Evolutionary conservation across 2,113 vertebrate species (phyloP).

Genomic region (Brienomyrus brachyistius): DNA sequence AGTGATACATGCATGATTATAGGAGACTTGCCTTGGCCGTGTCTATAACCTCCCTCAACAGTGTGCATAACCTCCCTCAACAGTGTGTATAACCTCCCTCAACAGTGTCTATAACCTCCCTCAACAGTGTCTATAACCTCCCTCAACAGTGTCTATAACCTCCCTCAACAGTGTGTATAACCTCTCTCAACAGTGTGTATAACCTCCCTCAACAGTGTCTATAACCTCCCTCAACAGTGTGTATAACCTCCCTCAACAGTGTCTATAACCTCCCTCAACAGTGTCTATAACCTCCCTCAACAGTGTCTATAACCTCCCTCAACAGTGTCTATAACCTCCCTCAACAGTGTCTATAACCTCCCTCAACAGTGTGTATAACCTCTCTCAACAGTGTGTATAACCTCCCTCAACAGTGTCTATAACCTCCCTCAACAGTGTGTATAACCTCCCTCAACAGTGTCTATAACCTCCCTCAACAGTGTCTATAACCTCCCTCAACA

Average conservation of each 20-base stretch:
- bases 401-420: no score
- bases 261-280: not conserved
- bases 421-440: not conserved
- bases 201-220: no score
- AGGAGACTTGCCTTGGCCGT: not conserved
- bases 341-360: no score
- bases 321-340: not conserved
- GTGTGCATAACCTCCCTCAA: not conserved
- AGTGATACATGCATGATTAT: not conserved
- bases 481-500: not conserved
- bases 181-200: not conserved
- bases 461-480: not conserved
- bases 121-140: not conserved
- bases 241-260: not conserved
- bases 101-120: not conserved
- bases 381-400: not conserved
- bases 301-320: not conserved
- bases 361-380: not conserved
- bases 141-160: no score
- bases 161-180: not conserved
- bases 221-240: not conserved
- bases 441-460: not conserved
- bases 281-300: not conserved
- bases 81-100: not conserved
- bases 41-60: not conserved